Conservation (phyloP, 1,140 invertebrate species). For the Orius laevigatus region DNA sequence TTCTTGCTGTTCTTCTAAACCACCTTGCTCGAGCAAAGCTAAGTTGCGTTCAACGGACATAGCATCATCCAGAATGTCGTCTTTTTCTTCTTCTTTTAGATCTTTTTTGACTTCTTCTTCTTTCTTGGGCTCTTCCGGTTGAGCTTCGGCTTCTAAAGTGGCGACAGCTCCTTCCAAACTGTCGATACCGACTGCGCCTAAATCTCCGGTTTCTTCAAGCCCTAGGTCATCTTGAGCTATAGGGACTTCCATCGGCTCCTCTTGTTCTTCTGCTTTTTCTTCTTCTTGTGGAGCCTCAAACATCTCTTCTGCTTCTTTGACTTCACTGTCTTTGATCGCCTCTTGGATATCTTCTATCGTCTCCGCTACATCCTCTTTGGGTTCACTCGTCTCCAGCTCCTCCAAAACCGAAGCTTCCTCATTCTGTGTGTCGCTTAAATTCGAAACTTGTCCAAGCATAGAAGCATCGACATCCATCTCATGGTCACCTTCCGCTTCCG, state of each 20-base stretch:
- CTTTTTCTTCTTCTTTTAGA: too few relatives aligned
- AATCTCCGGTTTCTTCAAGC: background rate
- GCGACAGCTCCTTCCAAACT: too few relatives aligned
- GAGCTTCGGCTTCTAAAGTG: background rate
- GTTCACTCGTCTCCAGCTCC: background rate
- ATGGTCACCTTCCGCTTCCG: background rate
- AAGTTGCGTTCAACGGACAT: background rate
- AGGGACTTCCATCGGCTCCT: background rate
- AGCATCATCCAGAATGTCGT: background rate
- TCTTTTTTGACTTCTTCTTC: background rate
- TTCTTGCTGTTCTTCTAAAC: background rate
- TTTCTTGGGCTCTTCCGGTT: background rate
- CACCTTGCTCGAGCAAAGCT: background rate
- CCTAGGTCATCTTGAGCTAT: background rate
- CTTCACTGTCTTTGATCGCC: background rate
- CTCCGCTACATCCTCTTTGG: slow-evolving; percentile 5
- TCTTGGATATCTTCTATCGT: background rate
- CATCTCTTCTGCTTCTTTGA: background rate
- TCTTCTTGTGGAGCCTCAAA: background rate
- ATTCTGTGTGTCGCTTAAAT: background rate
- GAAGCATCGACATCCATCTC: background rate
- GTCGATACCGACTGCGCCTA: background rate
- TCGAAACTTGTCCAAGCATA: background rate
- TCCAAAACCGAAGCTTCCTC: background rate
- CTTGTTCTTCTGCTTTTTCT: slow-evolving; percentile 2